These are phyloP conservation scores for Serrognathus titanus DNA, from an alignment of 2,888 invertebrate genomes.

Conservation along the genomic window DNA sequence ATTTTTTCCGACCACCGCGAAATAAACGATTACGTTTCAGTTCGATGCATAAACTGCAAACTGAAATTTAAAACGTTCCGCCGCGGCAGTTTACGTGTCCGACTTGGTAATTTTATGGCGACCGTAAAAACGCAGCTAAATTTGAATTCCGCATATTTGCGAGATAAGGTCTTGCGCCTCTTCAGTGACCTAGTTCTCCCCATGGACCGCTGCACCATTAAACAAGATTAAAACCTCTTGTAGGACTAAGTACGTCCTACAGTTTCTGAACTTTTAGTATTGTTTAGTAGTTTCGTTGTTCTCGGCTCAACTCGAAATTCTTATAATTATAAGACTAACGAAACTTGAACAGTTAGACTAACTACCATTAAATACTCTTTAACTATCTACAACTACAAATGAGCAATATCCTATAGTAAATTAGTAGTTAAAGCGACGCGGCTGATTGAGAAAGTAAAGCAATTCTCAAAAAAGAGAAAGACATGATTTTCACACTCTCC, in stretches of 20 bases:
- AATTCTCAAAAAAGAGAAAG: too few relatives aligned
- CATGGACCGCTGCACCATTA: constrained; percentile 31
- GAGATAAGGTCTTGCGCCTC: constrained; percentile 7
- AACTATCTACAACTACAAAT: too few relatives aligned
- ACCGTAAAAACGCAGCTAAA: constrained; percentile 10
- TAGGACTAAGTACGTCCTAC: constrained; percentile 30
- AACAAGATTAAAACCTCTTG: constrained; percentile 39
- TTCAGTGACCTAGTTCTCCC: constrained; percentile 15
- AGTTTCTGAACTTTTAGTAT: constrained; percentile 25
- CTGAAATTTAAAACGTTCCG: not conserved
- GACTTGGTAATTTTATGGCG: not conserved
- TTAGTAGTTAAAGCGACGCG: too few relatives aligned
- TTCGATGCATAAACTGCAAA: not conserved
- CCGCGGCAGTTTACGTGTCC: not conserved
- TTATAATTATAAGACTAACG: too few relatives aligned
- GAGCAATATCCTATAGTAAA: too few relatives aligned
- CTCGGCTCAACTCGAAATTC: too few relatives aligned
- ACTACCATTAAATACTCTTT: too few relatives aligned
- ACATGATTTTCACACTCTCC: too few relatives aligned
- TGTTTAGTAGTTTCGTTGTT: constrained; percentile 21
- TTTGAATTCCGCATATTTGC: constrained; percentile 17
- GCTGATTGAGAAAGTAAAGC: too few relatives aligned
- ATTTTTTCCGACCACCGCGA: too few relatives aligned
- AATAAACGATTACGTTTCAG: not conserved
- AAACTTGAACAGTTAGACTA: too few relatives aligned